Evolutionary conservation across 2,113 vertebrate species (phyloP), one percentile per base, ranked within the genome.

Genomic region (Clarias magur): DNA sequence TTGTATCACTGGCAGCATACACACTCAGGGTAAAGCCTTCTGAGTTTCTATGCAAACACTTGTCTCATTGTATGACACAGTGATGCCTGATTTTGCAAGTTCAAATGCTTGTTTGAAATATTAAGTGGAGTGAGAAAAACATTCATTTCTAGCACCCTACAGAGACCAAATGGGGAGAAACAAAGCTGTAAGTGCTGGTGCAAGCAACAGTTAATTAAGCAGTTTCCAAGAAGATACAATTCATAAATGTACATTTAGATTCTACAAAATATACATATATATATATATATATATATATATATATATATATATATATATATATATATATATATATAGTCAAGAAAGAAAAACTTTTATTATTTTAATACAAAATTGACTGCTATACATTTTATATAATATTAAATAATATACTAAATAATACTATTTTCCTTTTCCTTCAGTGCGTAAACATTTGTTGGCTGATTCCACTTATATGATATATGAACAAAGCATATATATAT

Each of bases 11-110:
- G 68, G 68, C 86, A 86, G 85, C 72, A 68, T 70, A 85, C 75
- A 87, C 76, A 82, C 85, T 83, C 62, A n/a, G 80, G 56, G 42
- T 57, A 88, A 83, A 83, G 60, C 68, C 70, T 56, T 83, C 80
- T 87, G 21, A 68, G 80, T 83, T 89, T 88, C 79, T 85, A 76
- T 88, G 27, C 86, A 87, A 85, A 56, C 79, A 76, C 86, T 87
- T 63, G 27, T 83, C 72, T 78, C 70, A 83, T 78, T 83, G 80
- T 53, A 67, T 73, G 48, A 67, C 42, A 21, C 59, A 83, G 48
- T 78, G 67, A 83, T 87, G 80, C 62, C 84, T 76, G 86, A 83
- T 72, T 87, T 83, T 76, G 59, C 70, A 57, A 67, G 48, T 87
- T 75, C 10, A 73, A 73, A 63, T 62, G 25, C 34, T 68, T 60